Conservation (phyloP, 2,888 invertebrate species). For the Octonoba sinensis region DNA sequence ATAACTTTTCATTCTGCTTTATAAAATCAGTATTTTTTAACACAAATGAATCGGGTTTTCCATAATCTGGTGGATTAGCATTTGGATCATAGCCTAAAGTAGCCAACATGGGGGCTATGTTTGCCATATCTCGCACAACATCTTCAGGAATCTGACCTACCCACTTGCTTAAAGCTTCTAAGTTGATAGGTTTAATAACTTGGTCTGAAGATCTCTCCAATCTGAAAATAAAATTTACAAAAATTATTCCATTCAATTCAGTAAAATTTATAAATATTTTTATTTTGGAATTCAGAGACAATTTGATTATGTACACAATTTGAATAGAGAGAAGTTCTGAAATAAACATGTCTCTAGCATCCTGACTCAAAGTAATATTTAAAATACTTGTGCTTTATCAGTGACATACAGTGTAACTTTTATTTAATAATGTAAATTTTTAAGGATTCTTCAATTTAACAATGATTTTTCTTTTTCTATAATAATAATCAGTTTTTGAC, state of each 20-base stretch:
- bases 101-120: slow-evolving; percentile 94
- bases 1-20: slow-evolving; percentile 70
- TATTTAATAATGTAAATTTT: too few relatives aligned
- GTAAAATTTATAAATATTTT: too few relatives aligned
- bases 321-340: too few relatives aligned
- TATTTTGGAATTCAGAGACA: too few relatives aligned
- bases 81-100: slow-evolving; percentile 93
- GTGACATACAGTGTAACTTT: too few relatives aligned
- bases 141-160: slow-evolving; percentile 77
- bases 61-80: slow-evolving; percentile 96
- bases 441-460: too few relatives aligned
- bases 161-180: slow-evolving; percentile 84
- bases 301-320: too few relatives aligned
- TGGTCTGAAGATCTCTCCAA: slow-evolving; percentile 98
- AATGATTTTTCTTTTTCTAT: too few relatives aligned
- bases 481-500: too few relatives aligned
- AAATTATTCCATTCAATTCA: slow-evolving; percentile 45
- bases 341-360: too few relatives aligned
- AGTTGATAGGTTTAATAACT: slow-evolving; percentile 97
- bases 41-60: slow-evolving; percentile 83
- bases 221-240: slow-evolving; percentile 74
- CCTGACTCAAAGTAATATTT: too few relatives aligned
- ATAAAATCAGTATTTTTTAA: slow-evolving; percentile 74
- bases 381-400: too few relatives aligned
- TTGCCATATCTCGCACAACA: slow-evolving; percentile 91